Evolutionary conservation across 2,888 invertebrate genomes (phyloP).

Genomic region (Hydriomena furcata): DNA sequence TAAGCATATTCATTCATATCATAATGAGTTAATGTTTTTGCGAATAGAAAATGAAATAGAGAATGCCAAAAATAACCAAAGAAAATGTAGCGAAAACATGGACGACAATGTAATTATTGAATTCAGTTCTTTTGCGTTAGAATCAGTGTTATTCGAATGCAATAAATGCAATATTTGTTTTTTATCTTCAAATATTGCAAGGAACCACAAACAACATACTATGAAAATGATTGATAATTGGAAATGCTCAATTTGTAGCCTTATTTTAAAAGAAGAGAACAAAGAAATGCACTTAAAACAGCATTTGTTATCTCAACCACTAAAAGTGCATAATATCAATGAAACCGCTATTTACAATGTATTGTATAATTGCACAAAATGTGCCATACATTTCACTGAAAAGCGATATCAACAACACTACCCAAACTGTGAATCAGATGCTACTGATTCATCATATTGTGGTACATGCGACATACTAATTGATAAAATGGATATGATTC

Average conservation of each 20-base stretch:
- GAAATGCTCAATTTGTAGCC: slow-evolving; percentile 57
- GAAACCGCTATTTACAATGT: slow-evolving; percentile 40
- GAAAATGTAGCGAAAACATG: slow-evolving; percentile 10
- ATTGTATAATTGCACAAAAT: slow-evolving; percentile 59
- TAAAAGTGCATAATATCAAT: slow-evolving; percentile 47
- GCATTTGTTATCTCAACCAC: slow-evolving; percentile 48
- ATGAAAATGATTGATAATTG: slow-evolving; percentile 52
- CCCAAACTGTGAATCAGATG: slow-evolving; percentile 44
- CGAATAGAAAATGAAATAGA: slow-evolving; percentile 19
- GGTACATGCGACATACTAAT: slow-evolving; percentile 59
- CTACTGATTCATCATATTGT: slow-evolving; percentile 50
- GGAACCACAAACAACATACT: slow-evolving; percentile 54
- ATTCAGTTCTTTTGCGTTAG: slow-evolving; percentile 37
- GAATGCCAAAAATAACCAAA: slow-evolving; percentile 5
- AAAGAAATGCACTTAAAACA: slow-evolving; percentile 55
- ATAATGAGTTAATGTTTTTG: slow-evolving; percentile 28
- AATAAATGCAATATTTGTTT: slow-evolving; percentile 61
- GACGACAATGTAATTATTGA: slow-evolving; percentile 2
- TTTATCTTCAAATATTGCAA: slow-evolving; percentile 50
- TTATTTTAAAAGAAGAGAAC: slow-evolving; percentile 56
- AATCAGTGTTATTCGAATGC: slow-evolving; percentile 60
- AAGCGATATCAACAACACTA: slow-evolving; percentile 50
- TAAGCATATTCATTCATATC: slow-evolving; percentile 36
- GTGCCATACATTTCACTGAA: slow-evolving; percentile 58
- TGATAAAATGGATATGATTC: slow-evolving; percentile 41